Evolutionary conservation across 1,140 invertebrate species (phyloP), one percentile per base, ranked within the genome.

Genomic region (Sarcophaga bullata): DNA sequence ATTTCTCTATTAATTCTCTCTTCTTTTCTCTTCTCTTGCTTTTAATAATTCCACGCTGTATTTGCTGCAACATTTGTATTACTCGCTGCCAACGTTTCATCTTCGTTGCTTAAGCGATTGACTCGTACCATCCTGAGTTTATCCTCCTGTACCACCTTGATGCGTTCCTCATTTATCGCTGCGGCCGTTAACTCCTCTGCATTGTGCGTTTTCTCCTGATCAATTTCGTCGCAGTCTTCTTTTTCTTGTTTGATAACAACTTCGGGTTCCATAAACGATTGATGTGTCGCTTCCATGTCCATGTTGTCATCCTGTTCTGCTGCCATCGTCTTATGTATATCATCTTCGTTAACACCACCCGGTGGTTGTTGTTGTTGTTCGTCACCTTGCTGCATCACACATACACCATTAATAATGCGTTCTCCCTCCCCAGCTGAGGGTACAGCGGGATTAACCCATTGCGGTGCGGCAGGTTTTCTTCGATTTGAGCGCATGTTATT

Each of bases 381-480:
- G 97, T 95, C 88, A 95, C 97, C n/a, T 96, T 96, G 19, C 95
- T 87, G 95, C 95, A 97, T 96, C 1, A 97, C 96, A 88, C 96
- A 97, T 17, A 97, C 96, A 6, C 96, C 96, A 86, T 97, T 97
- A 84, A 97, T 97, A 83, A 97, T 96, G 1, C 96, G 94, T 89
- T 97, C 96, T 84, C 25, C 25, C 10, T 93, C 92, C 83, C 46
- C 81, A 0, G 25, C n/a, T 10, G 62, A 47, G 58, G 25, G 49
- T 8, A 62, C 85, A 80, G 97, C 96, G 4, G 97, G 97, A 90
- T 98, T 98, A 0, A 99, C 97, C 96, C 98, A 98, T 91, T 99
- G 97, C 0, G 98, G 98, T 48, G 97, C 97, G 0, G 97, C 97
- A 0, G 97, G 96, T 91, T 99, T 99, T 82, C 98, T 92, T 82